Base-by-base conservation (phyloP, 2,113 vertebrate genomes). In the Myiagra hebetior region DNA sequence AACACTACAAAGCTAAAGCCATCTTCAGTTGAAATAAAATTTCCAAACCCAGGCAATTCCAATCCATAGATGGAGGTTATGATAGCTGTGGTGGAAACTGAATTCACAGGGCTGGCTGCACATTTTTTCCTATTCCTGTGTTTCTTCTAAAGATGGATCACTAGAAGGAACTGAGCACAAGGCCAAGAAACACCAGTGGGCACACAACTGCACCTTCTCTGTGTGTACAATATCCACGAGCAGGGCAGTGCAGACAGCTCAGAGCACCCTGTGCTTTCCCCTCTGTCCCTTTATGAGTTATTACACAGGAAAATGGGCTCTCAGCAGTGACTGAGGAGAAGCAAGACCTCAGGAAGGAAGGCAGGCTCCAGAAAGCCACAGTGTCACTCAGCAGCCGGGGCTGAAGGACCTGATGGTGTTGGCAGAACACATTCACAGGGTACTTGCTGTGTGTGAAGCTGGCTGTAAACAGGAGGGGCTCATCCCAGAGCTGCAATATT, bases 51-150 rank as follows among this genome's bases (percentile, higher is more conserved):
- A 16, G 37, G 31, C 27, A 53, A 35, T 52, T 53, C 26, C n/a
- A 67, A 67, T 12, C 52, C 47, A 57, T 0, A 35, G 41, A 21
- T 3, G 1, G 30, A n/a, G 37, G 28, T 49, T 39, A 11, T 2
- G 14, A 47, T 2, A 18, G 35, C 19, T 6, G 18, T 35, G 19
- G 50, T 49, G 23, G 12, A 77, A 82, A 65, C 11, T 19, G 39
- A 44, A 50, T 20, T 62, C 46, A 46, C 13, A 74, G 15, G 22
- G 33, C 26, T 68, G 31, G 28, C 9, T 67, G 28, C 31, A 24
- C 8, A 2, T 28, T 15, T 18, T 13, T 47, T 39, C 37, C n/a
- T 64, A 15, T 20, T 70, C 42, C 31, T 12, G n/a, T 10, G 5
- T 18, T 69, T 64, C 64, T 53, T 50, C 2, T 2, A 15, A 52